Conservation (phyloP, 2,113 vertebrate genomes). For the Plectropomus leopardus region DNA sequence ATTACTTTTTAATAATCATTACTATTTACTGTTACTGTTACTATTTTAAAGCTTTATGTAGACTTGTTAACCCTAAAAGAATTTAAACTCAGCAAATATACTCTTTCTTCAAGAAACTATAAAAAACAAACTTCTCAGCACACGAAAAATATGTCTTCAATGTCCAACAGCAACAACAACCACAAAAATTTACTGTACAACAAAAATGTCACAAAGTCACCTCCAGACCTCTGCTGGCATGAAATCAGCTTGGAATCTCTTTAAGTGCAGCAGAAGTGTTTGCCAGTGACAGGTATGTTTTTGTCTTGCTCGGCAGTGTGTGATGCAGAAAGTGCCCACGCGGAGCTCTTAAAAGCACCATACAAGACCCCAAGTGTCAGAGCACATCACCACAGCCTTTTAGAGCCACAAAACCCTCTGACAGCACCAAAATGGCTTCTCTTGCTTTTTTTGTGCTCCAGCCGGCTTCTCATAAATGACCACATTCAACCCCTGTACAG, state of each 20-base stretch:
- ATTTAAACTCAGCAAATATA: neutral
- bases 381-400: slow-evolving; percentile 82
- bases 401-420: slow-evolving; percentile 82
- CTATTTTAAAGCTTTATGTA: neutral
- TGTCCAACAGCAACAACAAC: slow-evolving; percentile 21
- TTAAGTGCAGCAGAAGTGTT: slow-evolving; percentile 76
- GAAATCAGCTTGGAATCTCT: slow-evolving; percentile 61
- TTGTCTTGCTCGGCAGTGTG: slow-evolving; percentile 76
- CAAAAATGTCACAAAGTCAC: slow-evolving; percentile 63
- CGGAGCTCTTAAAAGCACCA: slow-evolving; percentile 83
- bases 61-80: neutral
- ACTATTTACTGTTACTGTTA: too few relatives aligned
- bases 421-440: slow-evolving; percentile 84
- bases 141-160: slow-evolving; percentile 23
- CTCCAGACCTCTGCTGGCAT: slow-evolving; percentile 58
- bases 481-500: slow-evolving; percentile 69
- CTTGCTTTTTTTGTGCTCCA: slow-evolving; percentile 74
- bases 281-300: slow-evolving; percentile 82
- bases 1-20: too few relatives aligned
- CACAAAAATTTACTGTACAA: slow-evolving; percentile 34
- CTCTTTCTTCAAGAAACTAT: slow-evolving; percentile 4
- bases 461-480: slow-evolving; percentile 75
- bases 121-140: slow-evolving; percentile 28
- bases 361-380: slow-evolving; percentile 81
- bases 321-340: slow-evolving; percentile 80